These are phyloP conservation scores for Montipora efflorescens DNA, from an alignment of 64 coral and sea anemone species.

Conservation along the genomic window DNA sequence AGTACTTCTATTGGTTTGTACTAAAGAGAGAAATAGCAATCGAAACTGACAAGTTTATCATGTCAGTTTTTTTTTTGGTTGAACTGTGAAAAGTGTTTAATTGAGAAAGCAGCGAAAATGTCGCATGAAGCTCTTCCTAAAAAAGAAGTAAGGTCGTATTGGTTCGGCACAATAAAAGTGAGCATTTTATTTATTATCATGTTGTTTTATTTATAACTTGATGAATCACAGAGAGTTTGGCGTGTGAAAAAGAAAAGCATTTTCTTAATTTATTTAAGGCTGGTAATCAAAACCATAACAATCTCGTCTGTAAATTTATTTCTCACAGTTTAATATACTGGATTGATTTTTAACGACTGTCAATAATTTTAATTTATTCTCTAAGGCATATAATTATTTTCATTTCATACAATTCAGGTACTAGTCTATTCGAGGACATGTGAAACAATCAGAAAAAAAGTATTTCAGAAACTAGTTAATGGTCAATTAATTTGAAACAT, in stretches of 20 bases:
- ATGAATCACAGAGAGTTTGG: neutral
- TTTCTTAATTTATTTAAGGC: slow-evolving; percentile 37
- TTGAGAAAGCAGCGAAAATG: neutral
- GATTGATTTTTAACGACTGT: neutral
- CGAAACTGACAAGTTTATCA: neutral
- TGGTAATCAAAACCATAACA: slow-evolving; percentile 26
- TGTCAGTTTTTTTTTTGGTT: neutral
- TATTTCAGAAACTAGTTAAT: neutral
- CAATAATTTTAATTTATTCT: slow-evolving; percentile 14
- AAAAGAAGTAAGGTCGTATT: too few relatives aligned
- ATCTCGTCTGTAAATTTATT: neutral
- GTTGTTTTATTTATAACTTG: neutral
- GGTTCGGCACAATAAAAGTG: neutral
- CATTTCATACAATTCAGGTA: neutral
- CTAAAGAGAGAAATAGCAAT: neutral
- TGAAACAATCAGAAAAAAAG: neutral
- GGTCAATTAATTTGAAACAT: too few relatives aligned
- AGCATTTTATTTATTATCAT: slow-evolving; percentile 23
- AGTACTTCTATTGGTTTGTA: neutral
- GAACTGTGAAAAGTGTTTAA: neutral
- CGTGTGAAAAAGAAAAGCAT: slow-evolving; percentile 16
- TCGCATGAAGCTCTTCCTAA: neutral
- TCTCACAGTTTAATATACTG: slow-evolving; percentile 28
- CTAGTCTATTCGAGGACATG: neutral
- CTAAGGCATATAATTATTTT: neutral